Evolutionary conservation across 1,140 invertebrate species (phyloP).

Genomic region (Lasioglossum albipes): DNA sequence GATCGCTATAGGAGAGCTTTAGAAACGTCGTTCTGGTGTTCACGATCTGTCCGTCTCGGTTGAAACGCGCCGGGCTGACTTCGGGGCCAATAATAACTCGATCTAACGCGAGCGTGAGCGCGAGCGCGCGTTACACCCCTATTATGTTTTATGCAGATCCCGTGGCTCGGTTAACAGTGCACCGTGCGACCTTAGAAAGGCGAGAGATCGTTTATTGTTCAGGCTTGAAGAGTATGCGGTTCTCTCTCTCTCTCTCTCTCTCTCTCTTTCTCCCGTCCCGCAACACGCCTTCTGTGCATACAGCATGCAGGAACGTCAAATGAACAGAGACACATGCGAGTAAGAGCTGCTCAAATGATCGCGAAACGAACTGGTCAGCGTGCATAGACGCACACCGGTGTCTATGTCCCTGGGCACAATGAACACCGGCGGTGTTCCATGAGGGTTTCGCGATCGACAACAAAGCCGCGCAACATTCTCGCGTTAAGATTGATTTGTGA

Average conservation of each 20-base stretch:
- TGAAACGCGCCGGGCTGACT: neutral
- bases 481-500: constrained; percentile 57
- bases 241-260: too few relatives aligned
- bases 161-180: constrained; percentile 25
- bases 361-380: constrained; percentile 19
- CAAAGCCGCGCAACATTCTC: constrained; percentile 25
- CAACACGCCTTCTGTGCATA: too few relatives aligned
- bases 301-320: too few relatives aligned
- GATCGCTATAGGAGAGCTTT: constrained; percentile 22
- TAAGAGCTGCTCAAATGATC: neutral
- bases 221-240: too few relatives aligned
- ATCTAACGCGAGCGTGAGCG: constrained; percentile 23
- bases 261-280: too few relatives aligned
- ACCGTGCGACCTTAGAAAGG: constrained; percentile 49
- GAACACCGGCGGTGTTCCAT: constrained; percentile 19
- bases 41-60: neutral
- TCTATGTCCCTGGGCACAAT: constrained; percentile 1
- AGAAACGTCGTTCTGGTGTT: constrained; percentile 15
- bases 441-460: constrained; percentile 43
- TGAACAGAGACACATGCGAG: too few relatives aligned
- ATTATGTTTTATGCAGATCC: constrained; percentile 54
- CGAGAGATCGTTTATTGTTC: constrained; percentile 50
- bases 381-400: neutral
- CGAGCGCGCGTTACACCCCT: constrained; percentile 39
- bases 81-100: constrained; percentile 31